Base-by-base conservation (phyloP, 1,140 invertebrate species). In the Plectrocnemia conspersa region DNA sequence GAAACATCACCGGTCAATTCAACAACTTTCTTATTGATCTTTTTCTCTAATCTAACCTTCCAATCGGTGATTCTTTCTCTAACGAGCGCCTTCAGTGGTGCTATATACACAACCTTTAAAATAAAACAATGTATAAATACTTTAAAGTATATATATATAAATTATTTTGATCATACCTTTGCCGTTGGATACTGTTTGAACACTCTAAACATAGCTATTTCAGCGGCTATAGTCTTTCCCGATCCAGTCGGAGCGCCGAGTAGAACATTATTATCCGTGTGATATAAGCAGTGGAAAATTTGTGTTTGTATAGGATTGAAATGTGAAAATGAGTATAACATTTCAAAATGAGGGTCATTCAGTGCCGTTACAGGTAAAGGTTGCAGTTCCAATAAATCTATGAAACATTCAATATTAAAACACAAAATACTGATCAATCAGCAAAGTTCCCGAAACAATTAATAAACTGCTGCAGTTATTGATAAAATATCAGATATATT, bases 261-360 rank as follows among this genome's bases (percentile, higher is more conserved):
- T 1, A 99, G 74, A 2, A 97, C 86, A 70, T 98, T 99, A 58
- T 85, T 82, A 66, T 99, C 93, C 0, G 92, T 95, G 68, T 98
- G 87, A 72, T 97, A 99, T 0, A 98, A 75, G 57, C 89, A 89
- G 71, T 98, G 93, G 70, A 99, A 99, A 33, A 98, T 89, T 76
- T 99, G 97, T 3, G 96, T 98, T 73, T 99, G 97, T 64, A 99
- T 94, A 1, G 97, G 93, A 77, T 99, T 99, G 73, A 99, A 99
- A 70, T 97, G 93, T 0, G 83, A 82, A 70, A 98, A 99, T 15
- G 78, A 83, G 74, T 97, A 99, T 1, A 99, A 69, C 24, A 77
- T 76, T 71, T 98, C 85, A 64, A 86, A 91, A 2, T 76, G 64
- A 0, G 78, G 66, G 64, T 97, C 85, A 49, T 90, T 83, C 13